Percentiles rank a stretch among this genome's conserved stretches.
Conservation (phyloP, 2,797 vertebrate genomes). For the Gorsachius magnificus region DNA sequence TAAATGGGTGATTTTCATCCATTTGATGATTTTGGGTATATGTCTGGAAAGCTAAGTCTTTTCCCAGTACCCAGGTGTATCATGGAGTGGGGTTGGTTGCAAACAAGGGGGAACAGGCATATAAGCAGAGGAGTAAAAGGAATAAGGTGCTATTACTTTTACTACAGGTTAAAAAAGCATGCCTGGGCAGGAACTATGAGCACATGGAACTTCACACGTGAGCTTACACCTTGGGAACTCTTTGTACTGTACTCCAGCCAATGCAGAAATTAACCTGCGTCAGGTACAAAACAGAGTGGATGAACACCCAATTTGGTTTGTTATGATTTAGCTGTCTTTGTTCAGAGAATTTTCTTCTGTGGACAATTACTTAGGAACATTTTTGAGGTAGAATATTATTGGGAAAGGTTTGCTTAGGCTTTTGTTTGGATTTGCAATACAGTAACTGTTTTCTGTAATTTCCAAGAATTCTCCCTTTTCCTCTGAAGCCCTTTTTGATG, state of each 20-base stretch:
- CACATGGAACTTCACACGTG: accelerated
- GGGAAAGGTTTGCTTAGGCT: background rate
- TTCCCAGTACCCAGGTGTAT: background rate
- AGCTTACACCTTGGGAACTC: background rate
- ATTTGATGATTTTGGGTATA: background rate
- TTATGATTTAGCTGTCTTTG: background rate
- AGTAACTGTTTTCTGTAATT: background rate
- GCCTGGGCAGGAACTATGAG: background rate
- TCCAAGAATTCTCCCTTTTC: background rate
- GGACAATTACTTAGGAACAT: background rate
- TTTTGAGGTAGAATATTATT: background rate
- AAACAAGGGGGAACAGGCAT: background rate
- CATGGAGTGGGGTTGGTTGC: background rate
- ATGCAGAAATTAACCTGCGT: background rate
- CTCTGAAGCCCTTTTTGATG: background rate
- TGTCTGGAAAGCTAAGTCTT: background rate
- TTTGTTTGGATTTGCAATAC: background rate
- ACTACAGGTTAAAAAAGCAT: background rate
- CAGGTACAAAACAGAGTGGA: background rate
- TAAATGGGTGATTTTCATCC: background rate
- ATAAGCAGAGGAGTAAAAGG: background rate
- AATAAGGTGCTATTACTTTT: background rate
- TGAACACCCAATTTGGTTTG: background rate
- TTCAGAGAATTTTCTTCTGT: background rate
- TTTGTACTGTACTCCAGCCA: background rate